Conservation (phyloP, 2,888 invertebrate species). For the Strigamia crassipes region DNA sequence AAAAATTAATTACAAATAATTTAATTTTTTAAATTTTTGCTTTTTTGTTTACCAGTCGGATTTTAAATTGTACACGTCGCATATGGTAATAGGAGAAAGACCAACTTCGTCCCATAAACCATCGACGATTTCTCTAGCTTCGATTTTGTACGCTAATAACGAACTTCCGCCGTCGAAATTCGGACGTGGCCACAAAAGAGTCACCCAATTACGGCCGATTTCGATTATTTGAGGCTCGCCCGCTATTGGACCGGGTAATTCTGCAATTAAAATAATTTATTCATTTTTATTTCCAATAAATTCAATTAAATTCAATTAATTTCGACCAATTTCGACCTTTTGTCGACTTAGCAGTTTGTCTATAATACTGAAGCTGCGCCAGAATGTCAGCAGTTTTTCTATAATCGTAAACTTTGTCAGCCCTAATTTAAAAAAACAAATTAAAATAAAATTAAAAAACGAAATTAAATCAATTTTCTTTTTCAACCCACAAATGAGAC, state of each 20-base stretch:
- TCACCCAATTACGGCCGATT: conserved; percentile 82
- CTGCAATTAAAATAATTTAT: conserved; percentile 62
- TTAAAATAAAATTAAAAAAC: not conserved
- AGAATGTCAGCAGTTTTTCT: conserved; percentile 48
- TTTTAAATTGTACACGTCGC: conserved; percentile 81
- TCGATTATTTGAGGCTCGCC: conserved; percentile 77
- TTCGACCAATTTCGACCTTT: conserved; percentile 50
- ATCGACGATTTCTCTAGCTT: conserved; percentile 74
- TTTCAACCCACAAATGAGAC: not conserved
- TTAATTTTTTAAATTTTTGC: not conserved
- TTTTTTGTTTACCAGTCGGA: conserved; percentile 62
- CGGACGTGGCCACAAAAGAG: conserved; percentile 81
- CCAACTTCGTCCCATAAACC: conserved; percentile 77
- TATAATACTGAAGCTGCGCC: conserved; percentile 45
- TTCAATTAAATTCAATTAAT: not conserved
- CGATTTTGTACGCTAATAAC: conserved; percentile 79
- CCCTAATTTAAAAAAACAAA: not conserved
- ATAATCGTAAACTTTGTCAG: conserved; percentile 44
- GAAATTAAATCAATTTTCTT: not conserved
- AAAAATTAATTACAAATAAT: not conserved
- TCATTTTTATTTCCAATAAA: not conserved
- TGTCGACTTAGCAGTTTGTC: conserved; percentile 44
- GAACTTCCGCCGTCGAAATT: conserved; percentile 70
- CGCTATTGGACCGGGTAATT: conserved; percentile 79
- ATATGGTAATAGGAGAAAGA: conserved; percentile 76